phyloP scores from a whole-genome alignment of 2,888 invertebrate species.

The Osedax fenrisi region DNA sequence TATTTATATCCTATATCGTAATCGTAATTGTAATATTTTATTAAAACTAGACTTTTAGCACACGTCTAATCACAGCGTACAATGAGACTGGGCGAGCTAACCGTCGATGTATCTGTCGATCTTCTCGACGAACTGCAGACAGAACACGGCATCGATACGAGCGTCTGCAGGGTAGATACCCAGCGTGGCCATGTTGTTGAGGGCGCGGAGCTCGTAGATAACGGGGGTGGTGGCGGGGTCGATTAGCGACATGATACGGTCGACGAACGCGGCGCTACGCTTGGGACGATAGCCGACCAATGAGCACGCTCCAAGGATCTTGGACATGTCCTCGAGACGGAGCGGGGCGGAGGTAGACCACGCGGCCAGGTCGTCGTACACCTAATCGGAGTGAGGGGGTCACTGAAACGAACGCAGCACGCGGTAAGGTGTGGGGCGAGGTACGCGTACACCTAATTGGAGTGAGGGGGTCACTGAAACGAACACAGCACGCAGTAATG shows the following conservation, averaged over 20 bases:
- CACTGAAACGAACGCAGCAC: too few species aligned
- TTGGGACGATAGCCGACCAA: constrained; percentile 33
- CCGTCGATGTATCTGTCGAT: constrained; percentile 35
- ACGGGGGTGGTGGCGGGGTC: neutral
- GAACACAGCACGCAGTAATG: neutral
- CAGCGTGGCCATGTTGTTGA: constrained; percentile 31
- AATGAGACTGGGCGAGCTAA: too few species aligned
- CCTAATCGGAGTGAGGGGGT: too few species aligned
- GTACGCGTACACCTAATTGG: too few species aligned
- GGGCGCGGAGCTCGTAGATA: constrained; percentile 23
- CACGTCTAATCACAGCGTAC: too few species aligned
- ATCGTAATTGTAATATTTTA: too few species aligned
- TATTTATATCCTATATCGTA: too few species aligned
- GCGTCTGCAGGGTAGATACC: constrained; percentile 35
- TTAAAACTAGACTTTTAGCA: too few species aligned
- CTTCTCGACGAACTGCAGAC: constrained; percentile 36
- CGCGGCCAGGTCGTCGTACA: neutral
- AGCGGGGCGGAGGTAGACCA: neutral
- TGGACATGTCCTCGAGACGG: constrained; percentile 6
- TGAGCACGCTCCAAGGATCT: constrained; percentile 10
- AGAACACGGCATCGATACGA: constrained; percentile 34
- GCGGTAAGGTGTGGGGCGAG: too few species aligned
- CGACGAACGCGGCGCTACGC: constrained; percentile 30
- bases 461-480: constrained; percentile 4
- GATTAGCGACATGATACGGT: constrained; percentile 25